A percentile compares a stretch with the other conserved stretches of the same genome.
phyloP scores from a whole-genome alignment of 2,113 vertebrate species.

The Murina feae region DNA sequence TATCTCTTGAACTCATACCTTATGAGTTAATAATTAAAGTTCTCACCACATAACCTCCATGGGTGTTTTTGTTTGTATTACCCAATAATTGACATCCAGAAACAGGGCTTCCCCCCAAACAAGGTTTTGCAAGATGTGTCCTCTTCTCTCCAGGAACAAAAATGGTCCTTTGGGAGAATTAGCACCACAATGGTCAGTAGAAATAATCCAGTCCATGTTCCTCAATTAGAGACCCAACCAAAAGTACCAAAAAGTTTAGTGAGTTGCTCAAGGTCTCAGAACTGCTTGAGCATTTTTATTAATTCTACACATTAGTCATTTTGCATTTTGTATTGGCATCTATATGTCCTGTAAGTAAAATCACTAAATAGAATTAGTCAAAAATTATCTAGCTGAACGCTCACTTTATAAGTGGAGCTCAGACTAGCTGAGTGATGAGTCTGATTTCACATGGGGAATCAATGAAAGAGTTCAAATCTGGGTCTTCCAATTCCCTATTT shows the following conservation, averaged over 20 bases:
- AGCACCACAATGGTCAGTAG: background rate
- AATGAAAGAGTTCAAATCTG: background rate
- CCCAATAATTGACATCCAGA: slow-evolving; percentile 23
- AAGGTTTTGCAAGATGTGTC: background rate
- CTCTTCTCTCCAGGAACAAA: slow-evolving; percentile 44
- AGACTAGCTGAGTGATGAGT: background rate
- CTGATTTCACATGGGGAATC: background rate
- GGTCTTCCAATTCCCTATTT: background rate
- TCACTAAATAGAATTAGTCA: background rate
- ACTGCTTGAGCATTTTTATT: background rate
- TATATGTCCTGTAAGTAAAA: background rate
- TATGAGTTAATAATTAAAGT: slow-evolving; percentile 63
- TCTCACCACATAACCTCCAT: background rate
- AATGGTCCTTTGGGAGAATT: background rate
- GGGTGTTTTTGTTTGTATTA: slow-evolving; percentile 49
- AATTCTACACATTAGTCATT: background rate
- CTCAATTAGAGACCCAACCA: background rate
- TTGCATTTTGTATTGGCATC: slow-evolving; percentile 77
- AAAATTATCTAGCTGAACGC: background rate
- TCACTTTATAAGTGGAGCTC: background rate
- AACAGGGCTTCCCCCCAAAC: background rate
- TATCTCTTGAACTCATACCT: slow-evolving; percentile 40
- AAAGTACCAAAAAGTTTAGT: background rate
- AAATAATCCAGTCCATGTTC: background rate
- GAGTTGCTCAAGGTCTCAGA: background rate